Base-by-base conservation (phyloP, 2,888 invertebrate genomes). In the Xanthorhoe designata region DNA sequence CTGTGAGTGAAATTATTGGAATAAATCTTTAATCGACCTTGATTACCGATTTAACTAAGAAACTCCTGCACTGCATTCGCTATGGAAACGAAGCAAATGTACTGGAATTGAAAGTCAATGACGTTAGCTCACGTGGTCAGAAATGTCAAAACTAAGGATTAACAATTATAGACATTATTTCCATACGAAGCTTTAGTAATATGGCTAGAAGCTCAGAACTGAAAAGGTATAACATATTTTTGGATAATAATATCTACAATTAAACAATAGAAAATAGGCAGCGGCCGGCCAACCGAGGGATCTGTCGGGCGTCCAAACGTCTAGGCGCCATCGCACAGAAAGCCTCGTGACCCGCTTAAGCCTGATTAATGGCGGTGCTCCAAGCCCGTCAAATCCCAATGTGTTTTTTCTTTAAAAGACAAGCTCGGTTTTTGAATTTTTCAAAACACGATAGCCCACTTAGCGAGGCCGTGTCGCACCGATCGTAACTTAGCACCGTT, bases 381-480 rank as follows among this genome's bases (percentile, higher is more conserved):
- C 59, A 79, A 74, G 75, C 78, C 72, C 70, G 75, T 75, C 79
- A 78, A 82, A 83, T 81, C 78, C 72, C 73, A 71, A 73, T 82
- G 75, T 86, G 81, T 84, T 86, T 87, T 85, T 86, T 82, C 71
- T 74, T 77, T 78, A 81, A 83, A 79, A 78, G 80, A 81, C 82
- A 85, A 84, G 82, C 82, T 81, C 77, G 75, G 80, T 85, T 88
- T 90, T 90, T 83, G 80, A 86, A 86, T 86, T 87, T 87, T 89
- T 85, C 75, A 83, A 88, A 88, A 93, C 92, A 92, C 88, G 92
- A 89, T 91, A 91, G 91, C 81, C 91, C 92, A 93, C 88, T 93
- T 93, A 93, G 87, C 85, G 87, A 68, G 77, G 76, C 82, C 85
- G 80, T 92, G 91, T 91, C 86, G 84, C 83, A 74, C 73, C 80